Evolutionary conservation across 64 coral and sea anemone species (phyloP), one percentile per base, ranked within the genome.

Genomic region (Pocillopora damicornis): DNA sequence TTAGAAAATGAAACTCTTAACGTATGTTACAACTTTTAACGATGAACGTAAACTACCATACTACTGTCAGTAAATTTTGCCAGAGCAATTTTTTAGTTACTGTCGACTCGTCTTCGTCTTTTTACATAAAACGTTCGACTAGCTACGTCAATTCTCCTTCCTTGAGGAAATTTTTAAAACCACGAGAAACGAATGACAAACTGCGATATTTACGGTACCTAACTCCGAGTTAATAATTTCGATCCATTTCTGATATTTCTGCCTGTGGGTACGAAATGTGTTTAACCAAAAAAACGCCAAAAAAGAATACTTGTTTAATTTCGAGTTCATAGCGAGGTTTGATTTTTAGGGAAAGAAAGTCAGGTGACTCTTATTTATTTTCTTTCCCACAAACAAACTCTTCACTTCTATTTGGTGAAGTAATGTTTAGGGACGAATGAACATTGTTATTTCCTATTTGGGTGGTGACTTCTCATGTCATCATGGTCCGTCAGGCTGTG

Each of bases 401-500:
- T 23, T 23, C 20, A 71, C 67, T 71, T 11, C 10, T 8, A 5
- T n/a, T 20, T 7, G 22, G 67, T 71, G 67, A 20, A 71, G 11
- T 15, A 30, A 17, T 63, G 11, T 63, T 63, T 63, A 7, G 2
- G 16, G 61, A 63, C 61, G 67, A 20, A 23, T 23, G 20, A 71
- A 71, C 67, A 71, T 7, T n/a, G 67, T 23, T 1, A 71, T 11
- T 64, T 37, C 73, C 75, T 57, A 56, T 78, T 62, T 68, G 60
- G 36, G 14, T 57, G 16, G 1, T 88, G 26, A 88, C 35, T 60
- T 66, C n/a, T 51, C 36, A 30, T 83, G 35, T 37, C 65, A 77
- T 88, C 89, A 94, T 64, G 89, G 87, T 45, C 87, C 89, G 59
- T 94, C 92, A 35, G 92, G 92, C 78, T 94, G 89, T 75, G 96